A percentile compares a stretch with the other conserved stretches of the same genome.
These are phyloP conservation scores for Pyrrhosoma nymphula DNA, from an alignment of 2,888 invertebrate genomes.

Conservation along the genomic window DNA sequence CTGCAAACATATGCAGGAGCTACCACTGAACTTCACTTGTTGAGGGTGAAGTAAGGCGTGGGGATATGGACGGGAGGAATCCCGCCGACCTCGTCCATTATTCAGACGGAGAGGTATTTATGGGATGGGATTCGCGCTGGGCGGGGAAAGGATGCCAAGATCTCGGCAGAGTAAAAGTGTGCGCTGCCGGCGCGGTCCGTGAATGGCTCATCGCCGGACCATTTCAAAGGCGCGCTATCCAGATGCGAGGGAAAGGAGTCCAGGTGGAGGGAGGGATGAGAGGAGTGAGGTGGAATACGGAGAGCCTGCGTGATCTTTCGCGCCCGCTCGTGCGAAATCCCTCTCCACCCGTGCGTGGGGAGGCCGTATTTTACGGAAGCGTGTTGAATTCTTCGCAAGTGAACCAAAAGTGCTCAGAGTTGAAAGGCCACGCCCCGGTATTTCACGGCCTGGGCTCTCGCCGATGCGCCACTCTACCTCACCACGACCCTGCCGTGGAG, in stretches of 20 bases:
- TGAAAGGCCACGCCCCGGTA: slow-evolving; percentile 21
- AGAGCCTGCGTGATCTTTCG: not conserved
- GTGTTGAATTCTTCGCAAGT: not conserved
- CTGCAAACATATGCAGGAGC: too few species aligned
- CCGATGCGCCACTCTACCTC: too few species aligned
- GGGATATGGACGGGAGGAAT: not conserved
- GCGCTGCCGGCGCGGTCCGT: not conserved
- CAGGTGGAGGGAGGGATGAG: not conserved
- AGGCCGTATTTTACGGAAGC: slow-evolving; percentile 14
- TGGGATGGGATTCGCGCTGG: not conserved
- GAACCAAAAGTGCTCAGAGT: not conserved
- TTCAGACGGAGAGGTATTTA: not conserved
- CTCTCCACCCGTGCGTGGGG: not conserved
- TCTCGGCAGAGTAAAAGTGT: not conserved
- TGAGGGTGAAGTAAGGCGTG: too few species aligned
- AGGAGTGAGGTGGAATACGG: not conserved
- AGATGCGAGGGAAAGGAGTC: too few species aligned
- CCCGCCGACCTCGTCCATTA: not conserved
- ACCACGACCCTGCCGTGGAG: not conserved
- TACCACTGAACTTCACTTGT: too few species aligned
- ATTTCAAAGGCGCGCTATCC: not conserved
- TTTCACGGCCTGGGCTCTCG: not conserved
- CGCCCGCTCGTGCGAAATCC: not conserved
- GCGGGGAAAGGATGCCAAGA: not conserved
- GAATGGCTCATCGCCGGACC: not conserved